Base-by-base conservation (phyloP, 1,140 invertebrate genomes). In the Cotesia chilonis region DNA sequence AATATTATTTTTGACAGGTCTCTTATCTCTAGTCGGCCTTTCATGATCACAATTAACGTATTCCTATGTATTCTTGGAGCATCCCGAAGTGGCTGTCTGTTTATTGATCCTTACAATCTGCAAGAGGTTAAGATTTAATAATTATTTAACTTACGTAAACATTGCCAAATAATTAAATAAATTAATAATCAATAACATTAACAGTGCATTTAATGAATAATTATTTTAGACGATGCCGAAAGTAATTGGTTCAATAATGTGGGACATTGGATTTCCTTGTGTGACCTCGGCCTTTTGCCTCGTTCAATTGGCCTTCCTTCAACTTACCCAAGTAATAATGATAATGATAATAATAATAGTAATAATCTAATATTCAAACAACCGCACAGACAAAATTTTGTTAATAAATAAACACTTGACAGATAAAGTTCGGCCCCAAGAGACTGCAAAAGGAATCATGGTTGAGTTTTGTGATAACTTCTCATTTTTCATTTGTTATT, bases 1-100 rank as follows among this genome's bases (percentile, higher is more conserved):
- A 14, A 14, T 7, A 61, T 64, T 47, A 54, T 71, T 52, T 70
- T 60, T 85, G 84, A 4, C 78, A 90, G 90, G 79, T 89, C 90
- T 65, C 84, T 90, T 63, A 87, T 90, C 60, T 88, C 89, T 28
- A 88, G 82, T 70, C 83, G 88, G 67, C 89, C 90, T 57, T 90
- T 89, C 75, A 90, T 91, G 89, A 87, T 89, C 67, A 89, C 90
- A 38, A 91, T 91, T 81, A 91, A 91, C 78, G 86, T 89, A 70
- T 90, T 91, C 80, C 82, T 91, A 5, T 90, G 90, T 76, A 78
- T 90, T n/a, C 83, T 91, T 38, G 89, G 90, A 41, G 80, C 84
- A 65, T 89, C 89, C 35, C 85, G 90, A 77, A 86, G 87, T 14
- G 78, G 81, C 41, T 88, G 85, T 41, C 87, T 91, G 65, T 89